Conservation (phyloP, 2,888 invertebrate genomes). For the Didymodactylos carnosus region DNA sequence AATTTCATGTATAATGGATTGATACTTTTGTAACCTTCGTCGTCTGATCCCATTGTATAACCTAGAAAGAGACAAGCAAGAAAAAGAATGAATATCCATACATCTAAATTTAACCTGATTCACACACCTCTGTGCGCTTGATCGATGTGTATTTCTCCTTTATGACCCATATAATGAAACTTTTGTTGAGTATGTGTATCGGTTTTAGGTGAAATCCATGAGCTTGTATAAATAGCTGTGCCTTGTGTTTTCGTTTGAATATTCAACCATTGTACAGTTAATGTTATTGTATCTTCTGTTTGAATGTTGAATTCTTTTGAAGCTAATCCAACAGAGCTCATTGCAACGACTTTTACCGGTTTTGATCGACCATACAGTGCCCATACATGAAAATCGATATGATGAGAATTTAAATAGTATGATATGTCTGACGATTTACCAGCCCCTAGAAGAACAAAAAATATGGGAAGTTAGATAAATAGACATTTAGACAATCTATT, state of each 20-base stretch:
- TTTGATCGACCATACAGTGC: background rate
- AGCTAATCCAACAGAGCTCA: background rate
- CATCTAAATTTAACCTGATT: too few species aligned
- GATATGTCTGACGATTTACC: background rate
- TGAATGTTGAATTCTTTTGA: background rate
- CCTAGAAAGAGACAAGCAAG: too few species aligned
- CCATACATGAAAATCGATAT: background rate
- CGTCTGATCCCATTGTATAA: background rate
- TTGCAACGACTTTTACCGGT: background rate
- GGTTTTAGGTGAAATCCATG: background rate
- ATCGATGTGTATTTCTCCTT: background rate
- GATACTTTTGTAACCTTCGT: background rate
- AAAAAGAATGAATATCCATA: too few species aligned
- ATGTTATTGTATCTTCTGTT: background rate
- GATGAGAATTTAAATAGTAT: background rate
- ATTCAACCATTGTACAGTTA: background rate
- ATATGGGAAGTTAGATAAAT: too few species aligned
- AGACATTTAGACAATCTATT: too few species aligned
- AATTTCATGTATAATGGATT: background rate
- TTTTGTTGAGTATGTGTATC: constrained; percentile 1
- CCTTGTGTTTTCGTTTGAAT: background rate
- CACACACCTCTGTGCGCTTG: background rate
- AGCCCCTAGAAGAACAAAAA: background rate
- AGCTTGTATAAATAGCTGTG: background rate
- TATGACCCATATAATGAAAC: background rate